Evolutionary conservation across 2,888 invertebrate species (phyloP), one percentile per base, ranked within the genome.

Genomic region (Ophraella communa): DNA sequence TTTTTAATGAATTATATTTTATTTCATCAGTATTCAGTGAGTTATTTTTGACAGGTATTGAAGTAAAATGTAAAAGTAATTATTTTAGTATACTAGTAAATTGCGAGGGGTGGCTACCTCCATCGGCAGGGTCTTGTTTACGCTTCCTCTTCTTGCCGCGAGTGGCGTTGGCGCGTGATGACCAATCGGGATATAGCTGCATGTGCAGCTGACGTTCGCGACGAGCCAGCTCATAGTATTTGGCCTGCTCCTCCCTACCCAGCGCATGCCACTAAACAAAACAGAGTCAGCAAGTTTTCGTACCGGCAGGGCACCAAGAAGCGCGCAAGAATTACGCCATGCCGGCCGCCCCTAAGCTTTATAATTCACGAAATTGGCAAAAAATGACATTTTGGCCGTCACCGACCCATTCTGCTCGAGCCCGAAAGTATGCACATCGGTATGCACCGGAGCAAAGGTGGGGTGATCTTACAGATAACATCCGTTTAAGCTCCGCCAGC

Each of bases 151-250:
- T 98, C 90, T 95, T 95, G 89, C 97, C 96, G 87, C 96, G 94
- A 86, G 98, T 96, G 89, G 98, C 97, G 91, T 99, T 98, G 87
- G 98, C 92, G 87, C 98, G 97, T 88, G 94, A 94, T 87, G 94
- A 94, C 98, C 98, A 99, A 84, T 97, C 96, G 80, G 99, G 99
- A 87, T 99, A 98, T 87, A 96, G 91, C 89, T 98, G 96, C 92
- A 96, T 94, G 89, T 99, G 99, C 80, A 97, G 92, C 88, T 98
- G 97, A 85, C 98, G 91, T 88, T 99, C 99, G 88, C 97, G 96
- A 83, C 98, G 90, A 85, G 98, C 98, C 91, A 98, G 96, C 89
- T 98, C 98, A 90, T 98, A 99, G 92, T 99, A 99, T 88, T 98
- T 98, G 87, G 96, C 95, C 89, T 99, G 99, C 88, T 99, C 98